Evolutionary conservation across 2,797 vertebrate species (phyloP).

Genomic region (Melanotaenia maccullochi): DNA sequence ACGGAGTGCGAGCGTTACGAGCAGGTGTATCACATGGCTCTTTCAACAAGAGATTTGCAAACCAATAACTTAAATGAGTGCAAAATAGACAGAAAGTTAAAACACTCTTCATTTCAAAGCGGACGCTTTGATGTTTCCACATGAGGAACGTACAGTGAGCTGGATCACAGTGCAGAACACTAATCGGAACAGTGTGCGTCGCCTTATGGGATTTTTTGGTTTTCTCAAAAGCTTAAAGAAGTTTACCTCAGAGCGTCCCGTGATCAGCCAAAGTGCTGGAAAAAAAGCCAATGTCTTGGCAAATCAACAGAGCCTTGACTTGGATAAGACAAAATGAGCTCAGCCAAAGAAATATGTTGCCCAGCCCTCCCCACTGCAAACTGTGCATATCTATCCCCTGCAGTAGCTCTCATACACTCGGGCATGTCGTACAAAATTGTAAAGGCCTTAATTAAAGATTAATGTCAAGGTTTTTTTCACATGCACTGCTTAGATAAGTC

Average conservation of each 20-base stretch:
- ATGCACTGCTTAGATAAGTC: slow-evolving; percentile 72
- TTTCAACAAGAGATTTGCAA: slow-evolving; percentile 43
- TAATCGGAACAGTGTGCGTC: neutral
- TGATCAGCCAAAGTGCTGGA: slow-evolving; percentile 43
- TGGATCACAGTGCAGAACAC: slow-evolving; percentile 12
- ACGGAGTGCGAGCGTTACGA: slow-evolving; percentile 26
- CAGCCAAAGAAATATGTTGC: slow-evolving; percentile 39
- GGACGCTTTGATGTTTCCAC: slow-evolving; percentile 27
- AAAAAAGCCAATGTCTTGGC: slow-evolving; percentile 21
- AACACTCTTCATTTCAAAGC: slow-evolving; percentile 5
- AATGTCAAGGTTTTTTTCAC: slow-evolving; percentile 73
- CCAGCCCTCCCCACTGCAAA: slow-evolving; percentile 27
- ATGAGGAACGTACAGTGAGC: slow-evolving; percentile 4
- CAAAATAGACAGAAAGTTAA: neutral
- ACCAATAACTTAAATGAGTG: slow-evolving; percentile 47
- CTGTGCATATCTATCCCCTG: slow-evolving; percentile 53
- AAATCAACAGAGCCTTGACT: slow-evolving; percentile 55
- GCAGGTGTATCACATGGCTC: slow-evolving; percentile 48
- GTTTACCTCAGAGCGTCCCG: slow-evolving; percentile 16
- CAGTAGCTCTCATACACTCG: slow-evolving; percentile 55
- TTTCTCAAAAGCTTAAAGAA: slow-evolving; percentile 7
- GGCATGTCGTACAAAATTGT: slow-evolving; percentile 65
- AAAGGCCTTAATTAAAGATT: slow-evolving; percentile 83
- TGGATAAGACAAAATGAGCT: slow-evolving; percentile 71
- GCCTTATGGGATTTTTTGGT: slow-evolving; percentile 19